phyloP scores from a whole-genome alignment of 1,140 invertebrate genomes.

The Atopsyche davidsoni region DNA sequence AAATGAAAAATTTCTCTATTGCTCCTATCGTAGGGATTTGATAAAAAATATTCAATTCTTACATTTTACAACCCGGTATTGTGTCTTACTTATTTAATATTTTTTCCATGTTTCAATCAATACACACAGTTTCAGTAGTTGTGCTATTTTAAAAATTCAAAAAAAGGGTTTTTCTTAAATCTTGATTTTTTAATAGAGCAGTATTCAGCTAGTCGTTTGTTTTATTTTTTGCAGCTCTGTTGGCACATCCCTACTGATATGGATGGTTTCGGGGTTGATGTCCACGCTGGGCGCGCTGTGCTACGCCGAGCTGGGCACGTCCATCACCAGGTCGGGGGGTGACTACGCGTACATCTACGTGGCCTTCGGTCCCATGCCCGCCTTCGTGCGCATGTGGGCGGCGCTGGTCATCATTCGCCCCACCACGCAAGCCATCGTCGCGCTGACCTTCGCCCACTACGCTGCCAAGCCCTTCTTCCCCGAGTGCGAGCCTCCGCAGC shows the following conservation, averaged over 20 bases:
- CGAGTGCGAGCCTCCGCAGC: constrained; percentile 59
- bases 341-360: constrained; percentile 85
- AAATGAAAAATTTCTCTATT: too few relatives aligned
- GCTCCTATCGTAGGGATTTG: too few relatives aligned
- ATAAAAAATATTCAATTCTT: too few relatives aligned
- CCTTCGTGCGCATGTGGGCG: constrained; percentile 84
- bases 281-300: constrained; percentile 73
- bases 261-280: constrained; percentile 66
- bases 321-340: constrained; percentile 75
- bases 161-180: too few relatives aligned
- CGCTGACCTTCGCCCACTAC: constrained; percentile 74
- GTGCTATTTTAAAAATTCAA: too few relatives aligned
- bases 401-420: constrained; percentile 79
- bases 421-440: constrained; percentile 76
- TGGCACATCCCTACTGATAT: constrained; percentile 64
- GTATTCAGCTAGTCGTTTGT: too few relatives aligned
- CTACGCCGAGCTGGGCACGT: constrained; percentile 80
- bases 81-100: too few relatives aligned
- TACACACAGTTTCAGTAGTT: too few relatives aligned
- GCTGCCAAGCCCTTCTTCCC: constrained; percentile 78
- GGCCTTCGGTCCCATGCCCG: constrained; percentile 83
- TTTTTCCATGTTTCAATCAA: too few relatives aligned
- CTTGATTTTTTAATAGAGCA: too few relatives aligned
- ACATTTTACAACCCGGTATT: too few relatives aligned
- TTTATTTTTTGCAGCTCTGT: constrained; percentile 50